Evolutionary conservation across 2,888 invertebrate species (phyloP).

Genomic region (Temnothorax rugatulus): DNA sequence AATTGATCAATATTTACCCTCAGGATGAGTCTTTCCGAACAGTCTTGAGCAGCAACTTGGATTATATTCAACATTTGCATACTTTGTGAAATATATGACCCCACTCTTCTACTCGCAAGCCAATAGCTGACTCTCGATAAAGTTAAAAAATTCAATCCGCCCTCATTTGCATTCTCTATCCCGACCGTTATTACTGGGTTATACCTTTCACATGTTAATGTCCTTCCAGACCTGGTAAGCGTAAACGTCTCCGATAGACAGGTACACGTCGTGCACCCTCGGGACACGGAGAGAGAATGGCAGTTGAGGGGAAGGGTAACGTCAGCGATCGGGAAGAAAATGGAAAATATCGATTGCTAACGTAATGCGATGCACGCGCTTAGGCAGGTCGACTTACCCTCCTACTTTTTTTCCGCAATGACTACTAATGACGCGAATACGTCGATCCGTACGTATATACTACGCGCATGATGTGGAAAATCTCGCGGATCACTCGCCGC

Average conservation of each 20-base stretch:
- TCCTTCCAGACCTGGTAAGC: slow-evolving; percentile 30
- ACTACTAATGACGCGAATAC: slow-evolving; percentile 46
- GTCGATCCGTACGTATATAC: slow-evolving; percentile 45
- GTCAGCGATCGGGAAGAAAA: slow-evolving; percentile 48
- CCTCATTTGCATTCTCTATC: slow-evolving; percentile 51
- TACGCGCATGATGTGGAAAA: slow-evolving; percentile 68
- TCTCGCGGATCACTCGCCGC: slow-evolving; percentile 61
- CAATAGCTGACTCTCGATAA: slow-evolving; percentile 47
- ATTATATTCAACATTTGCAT: slow-evolving; percentile 50
- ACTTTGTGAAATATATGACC: slow-evolving; percentile 36
- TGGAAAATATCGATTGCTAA: slow-evolving; percentile 56
- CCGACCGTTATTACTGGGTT: slow-evolving; percentile 41
- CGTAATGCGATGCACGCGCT: slow-evolving; percentile 49
- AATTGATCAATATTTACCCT: slow-evolving; percentile 4
- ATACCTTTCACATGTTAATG: slow-evolving; percentile 54
- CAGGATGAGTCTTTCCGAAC: background rate
- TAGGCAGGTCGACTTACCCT: slow-evolving; percentile 26
- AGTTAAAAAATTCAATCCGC: slow-evolving; percentile 55
- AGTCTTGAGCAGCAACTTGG: slow-evolving; percentile 23
- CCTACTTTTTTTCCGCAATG: slow-evolving; percentile 17
- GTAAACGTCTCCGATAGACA: slow-evolving; percentile 47
- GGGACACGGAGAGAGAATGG: slow-evolving; percentile 23
- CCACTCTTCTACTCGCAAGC: background rate
- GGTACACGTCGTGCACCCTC: slow-evolving; percentile 15
- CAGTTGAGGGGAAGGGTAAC: background rate